Base-by-base conservation (phyloP, 2,797 vertebrate genomes). In the Lepus oiostolus region DNA sequence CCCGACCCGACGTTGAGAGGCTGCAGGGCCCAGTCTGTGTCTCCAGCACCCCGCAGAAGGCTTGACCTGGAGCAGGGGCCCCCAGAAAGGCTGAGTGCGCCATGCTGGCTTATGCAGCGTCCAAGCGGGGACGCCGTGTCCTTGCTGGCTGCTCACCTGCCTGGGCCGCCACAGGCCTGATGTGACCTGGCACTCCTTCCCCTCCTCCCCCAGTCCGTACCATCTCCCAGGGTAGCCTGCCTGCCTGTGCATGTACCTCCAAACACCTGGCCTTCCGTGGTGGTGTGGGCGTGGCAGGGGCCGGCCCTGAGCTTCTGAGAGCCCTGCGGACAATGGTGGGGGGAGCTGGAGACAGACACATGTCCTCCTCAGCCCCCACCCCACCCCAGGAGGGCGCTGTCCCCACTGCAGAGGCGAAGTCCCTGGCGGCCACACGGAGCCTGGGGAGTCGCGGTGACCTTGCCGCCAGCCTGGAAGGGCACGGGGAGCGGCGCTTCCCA, bases 391-490 rank as follows among this genome's bases (percentile, higher is more conserved):
- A 38, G 22, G 42, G 17, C 7, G 2, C 5, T 42, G 21, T 22
- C 80, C 32, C 6, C 52, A 7, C 9, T 65, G 67, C 32, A 38
- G 60, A 63, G 32, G 42, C 0, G 8, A 70, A 86, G 7, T 42
- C 42, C 42, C 1, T 7, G 42, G 42, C 42, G 42, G 5, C 62
- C 14, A 0, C 1, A 0, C 30, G 26, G 58, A 72, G 32, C 54
- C 35, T 8, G 6, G 22, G 2, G 16, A 22, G 9, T 63, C 11
- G 3, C 2, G 4, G 77, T 0, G 24, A 75, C 94, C 86, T 95
- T 90, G 70, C 35, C 54, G 47, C 54, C 28, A 14, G 76, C 52
- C 79, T 94, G 47, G 70, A 85, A 85, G 70, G 70, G 30, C 85
- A 24, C 0, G 4, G 88, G 35, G 16, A 35, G 89, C 7, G 80